Base-by-base conservation (phyloP, 1,140 invertebrate species). In the Micrasema minimum region DNA sequence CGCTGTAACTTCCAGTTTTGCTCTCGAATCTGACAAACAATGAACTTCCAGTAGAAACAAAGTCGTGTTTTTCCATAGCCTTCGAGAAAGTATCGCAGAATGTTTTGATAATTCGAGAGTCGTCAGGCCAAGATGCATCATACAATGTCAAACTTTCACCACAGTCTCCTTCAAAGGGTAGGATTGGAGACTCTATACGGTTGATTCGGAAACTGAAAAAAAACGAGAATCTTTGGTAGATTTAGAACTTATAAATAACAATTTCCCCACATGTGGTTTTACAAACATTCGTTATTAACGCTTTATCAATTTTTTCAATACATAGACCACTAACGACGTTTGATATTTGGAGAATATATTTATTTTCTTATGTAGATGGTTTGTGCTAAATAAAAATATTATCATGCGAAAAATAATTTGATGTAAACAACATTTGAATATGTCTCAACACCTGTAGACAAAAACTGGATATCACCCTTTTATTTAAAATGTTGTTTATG, bases 21-120 rank as follows among this genome's bases (percentile, higher is more conserved):
- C 93, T 95, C 77, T 95, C 93, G 77, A 95, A 95, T 66, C 92
- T 86, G 0, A 96, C 93, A 77, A 93, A 96, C 46, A 96, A 86
- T 0, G 93, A 89, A 74, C 92, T 93, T 5, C 91, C 91, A 0
- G 91, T 93, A 0, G 93, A 95, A 0, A 96, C 91, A 76, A 96
- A 96, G 78, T 96, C 94, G 76, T 95, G 92, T 78, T 95, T 96
- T 80, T 96, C 94, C 91, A 95, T 93, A 0, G 93, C 91, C 62
- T 92, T 90, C 31, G 93, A 95, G 81, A 96, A 96, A 0, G 94
- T 96, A 80, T 96, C 94, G 80, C 94, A 96, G 80, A 96, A 96
- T 4, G 94, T 96, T 79, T 95, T 95, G 72, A 96, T 94, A 59
- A 96, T 95, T 57, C 88, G 87, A 0, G 93, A 91, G 69, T 95